Conservation (phyloP, 1,140 invertebrate species). For the Oreohelix idahoensis region DNA sequence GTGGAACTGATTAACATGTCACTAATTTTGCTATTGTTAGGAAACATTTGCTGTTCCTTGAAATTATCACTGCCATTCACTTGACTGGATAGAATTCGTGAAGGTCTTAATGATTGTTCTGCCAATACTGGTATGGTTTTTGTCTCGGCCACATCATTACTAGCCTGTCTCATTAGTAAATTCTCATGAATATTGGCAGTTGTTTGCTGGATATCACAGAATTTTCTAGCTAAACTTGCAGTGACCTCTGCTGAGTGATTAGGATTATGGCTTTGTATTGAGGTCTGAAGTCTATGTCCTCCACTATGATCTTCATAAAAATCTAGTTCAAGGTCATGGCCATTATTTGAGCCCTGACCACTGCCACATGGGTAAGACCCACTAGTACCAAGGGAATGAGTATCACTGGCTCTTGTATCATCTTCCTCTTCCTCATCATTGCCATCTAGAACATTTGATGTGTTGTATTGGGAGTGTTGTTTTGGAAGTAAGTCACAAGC, state of each 20-base stretch:
- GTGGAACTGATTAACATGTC: not conserved
- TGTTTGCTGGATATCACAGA: too few species aligned
- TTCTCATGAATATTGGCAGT: too few species aligned
- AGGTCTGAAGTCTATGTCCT: too few species aligned
- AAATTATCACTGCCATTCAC: not conserved
- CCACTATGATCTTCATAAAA: not conserved
- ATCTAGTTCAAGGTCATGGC: slow-evolving; percentile 13
- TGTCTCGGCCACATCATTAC: too few species aligned
- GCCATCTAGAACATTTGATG: not conserved
- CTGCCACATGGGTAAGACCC: slow-evolving; percentile 12
- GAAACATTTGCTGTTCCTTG: not conserved
- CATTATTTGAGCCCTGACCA: not conserved
- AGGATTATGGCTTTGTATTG: too few species aligned
- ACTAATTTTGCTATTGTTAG: too few species aligned
- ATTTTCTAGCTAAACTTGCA: too few species aligned
- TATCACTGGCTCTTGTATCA: slow-evolving; percentile 30
- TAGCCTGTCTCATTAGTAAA: not conserved
- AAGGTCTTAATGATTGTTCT: not conserved
- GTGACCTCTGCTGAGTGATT: too few species aligned
- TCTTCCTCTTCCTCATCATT: slow-evolving; percentile 31
- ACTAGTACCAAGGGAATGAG: not conserved
- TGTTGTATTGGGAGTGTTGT: not conserved
- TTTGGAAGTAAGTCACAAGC: not conserved
- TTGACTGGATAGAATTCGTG: not conserved
- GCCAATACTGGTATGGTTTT: too few species aligned